Evolutionary conservation across 2,797 vertebrate genomes (phyloP).

Genomic region (Caiman crocodilus): DNA sequence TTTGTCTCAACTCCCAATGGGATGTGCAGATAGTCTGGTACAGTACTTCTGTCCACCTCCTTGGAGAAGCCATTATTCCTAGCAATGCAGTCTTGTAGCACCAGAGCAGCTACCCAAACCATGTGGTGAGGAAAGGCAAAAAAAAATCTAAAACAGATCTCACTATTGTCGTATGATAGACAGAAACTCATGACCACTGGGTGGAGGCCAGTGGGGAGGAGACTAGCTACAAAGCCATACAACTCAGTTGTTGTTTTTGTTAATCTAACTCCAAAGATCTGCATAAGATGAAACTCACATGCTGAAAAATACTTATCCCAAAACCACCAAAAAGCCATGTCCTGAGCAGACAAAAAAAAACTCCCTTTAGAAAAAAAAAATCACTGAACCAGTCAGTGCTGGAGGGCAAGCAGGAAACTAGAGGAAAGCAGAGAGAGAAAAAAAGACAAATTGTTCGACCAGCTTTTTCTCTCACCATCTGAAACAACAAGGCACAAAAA

Average conservation of each 20-base stretch:
- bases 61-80: background rate
- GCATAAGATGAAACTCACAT: slow-evolving; percentile 20
- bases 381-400: background rate
- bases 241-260: slow-evolving; percentile 8
- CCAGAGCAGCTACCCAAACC: background rate
- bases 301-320: background rate
- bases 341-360: background rate
- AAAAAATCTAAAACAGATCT: background rate
- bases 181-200: background rate
- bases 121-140: background rate
- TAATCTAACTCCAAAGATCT: slow-evolving; percentile 20
- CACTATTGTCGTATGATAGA: background rate
- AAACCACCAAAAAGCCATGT: slow-evolving; percentile 2
- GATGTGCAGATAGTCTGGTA: background rate
- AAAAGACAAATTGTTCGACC: background rate
- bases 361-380: background rate
- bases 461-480: background rate
- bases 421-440: background rate
- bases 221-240: background rate
- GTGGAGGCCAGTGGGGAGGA: background rate
- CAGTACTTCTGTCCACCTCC: fast-evolving
- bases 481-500: slow-evolving; percentile 14
- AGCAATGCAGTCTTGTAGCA: background rate
- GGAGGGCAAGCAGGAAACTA: background rate
- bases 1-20: background rate